These are phyloP conservation scores for Axea sp. DNA, from an alignment of 2,888 invertebrate genomes.

Conservation along the genomic window DNA sequence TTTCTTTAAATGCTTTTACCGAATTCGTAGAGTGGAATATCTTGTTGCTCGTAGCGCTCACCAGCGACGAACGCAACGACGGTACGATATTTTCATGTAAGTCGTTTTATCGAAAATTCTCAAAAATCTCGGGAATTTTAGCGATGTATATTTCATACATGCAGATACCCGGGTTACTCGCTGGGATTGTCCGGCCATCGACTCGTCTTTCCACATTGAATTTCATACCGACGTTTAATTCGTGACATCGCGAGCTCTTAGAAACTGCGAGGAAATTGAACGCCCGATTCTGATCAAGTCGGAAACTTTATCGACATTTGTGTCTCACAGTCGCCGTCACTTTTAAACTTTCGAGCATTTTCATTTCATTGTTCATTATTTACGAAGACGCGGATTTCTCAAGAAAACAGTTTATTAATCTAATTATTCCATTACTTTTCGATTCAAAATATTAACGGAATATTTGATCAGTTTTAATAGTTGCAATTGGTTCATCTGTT, in stretches of 20 bases:
- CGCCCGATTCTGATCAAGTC: conserved; percentile 8
- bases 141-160: background rate
- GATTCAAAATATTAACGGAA: background rate
- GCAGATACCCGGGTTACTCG: background rate
- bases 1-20: conserved; percentile 39
- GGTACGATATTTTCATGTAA: conserved; percentile 6
- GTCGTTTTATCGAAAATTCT: conserved; percentile 1
- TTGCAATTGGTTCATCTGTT: too few relatives aligned
- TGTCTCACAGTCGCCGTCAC: conserved; percentile 9
- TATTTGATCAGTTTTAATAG: too few relatives aligned
- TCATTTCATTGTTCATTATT: conserved; percentile 9
- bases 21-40: conserved; percentile 22
- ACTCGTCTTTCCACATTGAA: background rate
- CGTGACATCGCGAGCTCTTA: conserved; percentile 4
- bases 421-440: background rate
- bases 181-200: background rate
- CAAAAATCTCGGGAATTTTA: background rate
- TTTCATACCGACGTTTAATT: conserved; percentile 7
- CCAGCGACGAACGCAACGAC: too few relatives aligned
- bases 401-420: conserved; percentile 6
- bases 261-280: conserved; percentile 8
- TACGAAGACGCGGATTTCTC: background rate
- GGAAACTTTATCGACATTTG: conserved; percentile 24
- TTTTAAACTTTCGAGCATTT: conserved; percentile 2
- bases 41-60: conserved; percentile 11